Base-by-base conservation (phyloP, 2,113 vertebrate species). In the Microcebus griseorufus region DNA sequence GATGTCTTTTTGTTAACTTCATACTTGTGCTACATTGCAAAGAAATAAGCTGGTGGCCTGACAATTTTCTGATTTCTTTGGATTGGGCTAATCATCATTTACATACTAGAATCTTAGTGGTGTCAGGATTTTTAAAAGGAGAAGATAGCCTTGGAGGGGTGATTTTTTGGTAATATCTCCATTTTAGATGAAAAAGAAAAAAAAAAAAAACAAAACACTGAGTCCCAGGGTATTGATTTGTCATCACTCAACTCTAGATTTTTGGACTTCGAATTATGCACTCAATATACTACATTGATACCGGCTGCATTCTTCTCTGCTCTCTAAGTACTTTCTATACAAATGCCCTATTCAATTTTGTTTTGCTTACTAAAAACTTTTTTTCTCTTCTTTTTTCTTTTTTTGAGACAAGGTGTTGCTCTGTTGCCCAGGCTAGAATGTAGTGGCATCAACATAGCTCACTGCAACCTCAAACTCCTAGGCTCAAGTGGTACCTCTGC, bases 41-140 rank as follows among this genome's bases (percentile, higher is more conserved):
- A 85, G 70, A 85, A 80, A 81, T 92, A 18, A 80, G 22, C 20
- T 93, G 14, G 32, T n/a, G 14, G 9, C 32, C 18, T 86, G 27
- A 72, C 20, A 87, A 87, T 84, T 90, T 93, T 86, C 76, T 96
- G 34, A 70, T 70, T 81, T 60, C 9, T 45, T 73, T 90, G 18
- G 23, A 39, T 25, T 65, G n/a, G 6, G 12, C 22, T 8, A 58
- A 34, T 29, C 22, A 83, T 96, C 51, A 60, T 29, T 64, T 51
- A 86, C 62, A 67, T 51, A 37, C 13, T 62, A 85, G 58, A 75
- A 84, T 81, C 5, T 81, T 45, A 79, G 25, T 2, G 17, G 6
- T 22, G 17, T 32, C 34, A 64, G 39, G 62, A 17, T 6, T 51
- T 84, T 75, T 69, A 37, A 78, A 94, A 72, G 39, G 25, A 16